These are phyloP conservation scores for Gymnocephalus cernua DNA, from an alignment of 2,113 vertebrate genomes.

Conservation along the genomic window DNA sequence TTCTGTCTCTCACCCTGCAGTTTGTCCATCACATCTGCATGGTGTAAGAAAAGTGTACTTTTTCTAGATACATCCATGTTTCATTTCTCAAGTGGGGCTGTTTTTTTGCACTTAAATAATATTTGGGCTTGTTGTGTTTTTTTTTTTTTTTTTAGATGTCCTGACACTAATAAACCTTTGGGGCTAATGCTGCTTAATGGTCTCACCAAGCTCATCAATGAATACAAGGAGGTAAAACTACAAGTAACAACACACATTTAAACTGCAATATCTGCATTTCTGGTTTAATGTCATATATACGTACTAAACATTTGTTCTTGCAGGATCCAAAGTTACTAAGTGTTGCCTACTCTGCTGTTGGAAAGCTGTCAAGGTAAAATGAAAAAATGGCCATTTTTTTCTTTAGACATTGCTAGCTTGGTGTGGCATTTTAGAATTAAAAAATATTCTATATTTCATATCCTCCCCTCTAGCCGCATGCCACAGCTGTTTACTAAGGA, in stretches of 20 bases:
- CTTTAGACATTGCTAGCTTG: neutral
- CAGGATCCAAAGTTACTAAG: slow-evolving; percentile 96
- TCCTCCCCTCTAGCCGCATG: slow-evolving; percentile 89
- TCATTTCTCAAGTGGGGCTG: neutral
- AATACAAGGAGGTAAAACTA: slow-evolving; percentile 95
- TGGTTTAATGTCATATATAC: neutral
- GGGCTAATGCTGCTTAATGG: slow-evolving; percentile 99
- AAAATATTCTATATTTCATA: neutral
- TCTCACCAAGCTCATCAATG: slow-evolving; percentile 98
- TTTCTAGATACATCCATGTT: neutral
- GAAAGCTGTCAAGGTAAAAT: slow-evolving; percentile 94
- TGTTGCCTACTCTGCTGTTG: slow-evolving; percentile 97
- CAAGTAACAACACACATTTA: neutral
- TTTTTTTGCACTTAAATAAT: neutral
- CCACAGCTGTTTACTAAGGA: slow-evolving; percentile 99
- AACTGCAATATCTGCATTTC: neutral
- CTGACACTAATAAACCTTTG: slow-evolving; percentile 96
- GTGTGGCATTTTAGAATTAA: neutral
- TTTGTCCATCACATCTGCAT: slow-evolving; percentile 99
- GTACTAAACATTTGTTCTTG: slow-evolving; percentile 46
- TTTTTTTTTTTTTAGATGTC: slow-evolving; percentile 89
- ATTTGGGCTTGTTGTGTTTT: neutral
- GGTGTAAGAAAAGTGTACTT: slow-evolving; percentile 87
- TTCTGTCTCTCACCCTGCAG: slow-evolving; percentile 93
- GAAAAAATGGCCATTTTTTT: neutral